Evolutionary conservation across 2,113 vertebrate genomes (phyloP), one percentile per base, ranked within the genome.

Genomic region (Panthera leo): DNA sequence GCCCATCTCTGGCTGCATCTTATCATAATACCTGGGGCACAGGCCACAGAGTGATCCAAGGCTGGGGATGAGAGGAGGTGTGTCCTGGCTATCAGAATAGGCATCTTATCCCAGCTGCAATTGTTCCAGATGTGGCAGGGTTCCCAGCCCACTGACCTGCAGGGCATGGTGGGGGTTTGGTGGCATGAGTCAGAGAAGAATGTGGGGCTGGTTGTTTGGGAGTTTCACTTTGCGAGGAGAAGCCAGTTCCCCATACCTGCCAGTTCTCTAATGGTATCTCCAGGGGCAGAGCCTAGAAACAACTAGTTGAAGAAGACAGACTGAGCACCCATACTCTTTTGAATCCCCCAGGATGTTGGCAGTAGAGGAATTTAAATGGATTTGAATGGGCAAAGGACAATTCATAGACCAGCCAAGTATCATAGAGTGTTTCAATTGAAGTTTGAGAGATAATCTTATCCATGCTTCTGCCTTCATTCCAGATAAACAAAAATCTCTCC

Each of bases 121-220:
- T 90, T 95, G 87, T 97, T 91, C 70, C 78, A 91, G 70, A 97
- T 96, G 85, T 85, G 78, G 92, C 90, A 73, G 85, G 15, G 21
- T 53, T 97, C 84, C 88, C 87, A 97, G 76, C 75, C 93, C 84
- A 92, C 95, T 97, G 96, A 97, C 96, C 85, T 96, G 85, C 76
- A 88, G 92, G 97, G 97, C 96, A 95, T 87, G 11, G 73, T 51
- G 63, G 58, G 87, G 92, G 95, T 61, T 90, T 96, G 97, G 84
- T 80, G 95, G 53, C 39, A 34, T 97, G 97, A 97, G 96, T 97
- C 98, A 98, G 94, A 96, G 96, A 98, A 82, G 97, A 97, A 97
- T 96, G 94, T 51, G 82, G 68, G 51, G 88, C 71, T 96, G 94
- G 94, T n/a, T 95, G 88, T 84, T 96, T 94, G 70, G 90, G 85